Evolutionary conservation across 92 coral and sea anemone genomes (phyloP).

Genomic region (Porites evermanni): DNA sequence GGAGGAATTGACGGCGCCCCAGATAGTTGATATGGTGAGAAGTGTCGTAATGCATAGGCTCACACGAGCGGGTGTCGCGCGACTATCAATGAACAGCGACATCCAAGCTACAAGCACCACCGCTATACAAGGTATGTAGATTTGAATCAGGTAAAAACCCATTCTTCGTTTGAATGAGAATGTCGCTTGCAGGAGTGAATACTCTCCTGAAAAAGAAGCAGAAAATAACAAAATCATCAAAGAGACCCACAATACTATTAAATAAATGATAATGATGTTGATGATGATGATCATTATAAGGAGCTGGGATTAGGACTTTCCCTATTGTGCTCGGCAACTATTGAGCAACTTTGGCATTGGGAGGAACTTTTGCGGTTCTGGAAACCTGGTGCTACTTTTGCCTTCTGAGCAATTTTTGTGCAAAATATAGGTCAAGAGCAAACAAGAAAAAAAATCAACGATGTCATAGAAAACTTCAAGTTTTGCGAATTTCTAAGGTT

Average conservation of each 20-base stretch:
- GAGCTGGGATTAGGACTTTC: too few species aligned
- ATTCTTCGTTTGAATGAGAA: constrained; percentile 84
- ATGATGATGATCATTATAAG: too few species aligned
- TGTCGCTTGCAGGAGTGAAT: constrained; percentile 68
- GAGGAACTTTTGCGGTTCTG: too few species aligned
- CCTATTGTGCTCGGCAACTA: too few species aligned
- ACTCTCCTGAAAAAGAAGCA: constrained; percentile 43
- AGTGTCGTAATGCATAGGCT: constrained; percentile 85
- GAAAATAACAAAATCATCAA: neutral
- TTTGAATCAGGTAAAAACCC: constrained; percentile 82
- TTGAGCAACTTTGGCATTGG: too few species aligned
- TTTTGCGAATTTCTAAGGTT: too few species aligned
- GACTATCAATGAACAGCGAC: constrained; percentile 87
- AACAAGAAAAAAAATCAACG: too few species aligned
- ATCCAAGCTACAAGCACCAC: constrained; percentile 91
- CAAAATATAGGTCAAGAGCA: too few species aligned
- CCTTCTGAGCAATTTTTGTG: too few species aligned
- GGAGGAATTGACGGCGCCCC: constrained; percentile 84
- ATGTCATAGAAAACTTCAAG: too few species aligned
- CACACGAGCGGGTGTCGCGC: constrained; percentile 87
- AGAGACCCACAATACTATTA: neutral
- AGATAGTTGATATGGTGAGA: constrained; percentile 85
- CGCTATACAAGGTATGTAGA: constrained; percentile 86
- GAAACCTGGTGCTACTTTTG: too few species aligned
- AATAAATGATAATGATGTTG: too few species aligned